Percentiles rank a stretch among this genome's conserved stretches.
Conservation (phyloP, 2,888 invertebrate genomes). For the Apotomis turbidana region DNA sequence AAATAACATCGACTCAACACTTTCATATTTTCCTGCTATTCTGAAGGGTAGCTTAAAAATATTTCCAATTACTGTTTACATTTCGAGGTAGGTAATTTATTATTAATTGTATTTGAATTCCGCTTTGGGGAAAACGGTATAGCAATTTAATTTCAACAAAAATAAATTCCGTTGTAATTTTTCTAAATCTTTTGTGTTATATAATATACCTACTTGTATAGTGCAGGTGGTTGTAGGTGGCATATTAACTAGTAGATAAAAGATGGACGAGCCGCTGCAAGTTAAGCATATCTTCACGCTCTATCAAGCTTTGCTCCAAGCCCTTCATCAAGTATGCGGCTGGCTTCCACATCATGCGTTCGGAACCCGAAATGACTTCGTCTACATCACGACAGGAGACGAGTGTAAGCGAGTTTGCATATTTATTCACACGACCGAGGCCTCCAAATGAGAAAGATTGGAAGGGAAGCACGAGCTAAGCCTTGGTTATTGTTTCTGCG, state of each 20-base stretch:
- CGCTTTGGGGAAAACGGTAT: too few relatives aligned
- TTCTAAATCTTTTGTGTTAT: too few relatives aligned
- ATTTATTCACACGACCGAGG: slow-evolving; percentile 39
- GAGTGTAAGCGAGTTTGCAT: slow-evolving; percentile 43
- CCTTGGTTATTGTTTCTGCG: not conserved
- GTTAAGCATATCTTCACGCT: slow-evolving; percentile 28
- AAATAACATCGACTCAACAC: too few relatives aligned
- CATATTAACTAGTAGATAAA: not conserved
- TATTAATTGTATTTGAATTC: too few relatives aligned
- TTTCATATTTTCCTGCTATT: too few relatives aligned
- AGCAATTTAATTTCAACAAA: too few relatives aligned
- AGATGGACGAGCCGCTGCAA: slow-evolving; percentile 16
- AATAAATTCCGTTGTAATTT: too few relatives aligned
- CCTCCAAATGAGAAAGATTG: slow-evolving; percentile 24
- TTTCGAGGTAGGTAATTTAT: too few relatives aligned
- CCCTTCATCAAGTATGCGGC: slow-evolving; percentile 62
- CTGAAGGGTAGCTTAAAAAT: too few relatives aligned
- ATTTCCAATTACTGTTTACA: too few relatives aligned
- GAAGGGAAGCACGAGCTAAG: not conserved
- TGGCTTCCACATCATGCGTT: slow-evolving; percentile 39
- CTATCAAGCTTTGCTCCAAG: slow-evolving; percentile 32
- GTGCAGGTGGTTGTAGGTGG: too few relatives aligned
- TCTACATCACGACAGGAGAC: slow-evolving; percentile 29
- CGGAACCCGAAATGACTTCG: slow-evolving; percentile 34
- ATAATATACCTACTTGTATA: too few relatives aligned